phyloP scores from a whole-genome alignment of 2,113 vertebrate genomes.

The Emydura subglobosa region DNA sequence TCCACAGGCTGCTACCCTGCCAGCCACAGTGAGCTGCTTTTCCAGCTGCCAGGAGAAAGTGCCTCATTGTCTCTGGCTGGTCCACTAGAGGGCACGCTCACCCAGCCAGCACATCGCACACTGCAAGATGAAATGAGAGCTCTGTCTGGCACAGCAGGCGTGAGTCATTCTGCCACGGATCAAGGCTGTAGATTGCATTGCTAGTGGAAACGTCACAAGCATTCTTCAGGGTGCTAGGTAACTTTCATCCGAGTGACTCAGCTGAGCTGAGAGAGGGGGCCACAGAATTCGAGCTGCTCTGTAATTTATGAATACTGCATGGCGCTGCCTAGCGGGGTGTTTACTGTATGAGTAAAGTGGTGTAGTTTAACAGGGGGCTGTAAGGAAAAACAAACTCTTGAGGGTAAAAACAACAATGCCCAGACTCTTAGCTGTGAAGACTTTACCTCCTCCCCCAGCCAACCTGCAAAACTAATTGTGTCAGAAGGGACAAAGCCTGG shows the following conservation, averaged over 20 bases:
- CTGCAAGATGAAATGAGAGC: background rate
- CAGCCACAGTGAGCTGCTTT: background rate
- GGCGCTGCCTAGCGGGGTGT: background rate
- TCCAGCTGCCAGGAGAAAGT: background rate
- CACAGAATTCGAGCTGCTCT: background rate
- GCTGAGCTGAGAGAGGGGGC: background rate
- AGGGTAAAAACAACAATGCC: background rate
- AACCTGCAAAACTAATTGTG: no score
- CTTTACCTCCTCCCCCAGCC: background rate
- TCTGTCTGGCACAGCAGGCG: background rate
- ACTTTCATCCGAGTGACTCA: background rate
- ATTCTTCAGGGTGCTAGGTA: background rate
- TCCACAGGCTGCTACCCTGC: background rate
- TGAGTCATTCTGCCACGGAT: background rate
- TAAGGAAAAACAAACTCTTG: background rate
- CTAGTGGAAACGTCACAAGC: background rate
- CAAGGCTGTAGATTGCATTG: background rate
- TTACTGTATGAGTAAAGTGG: accelerated
- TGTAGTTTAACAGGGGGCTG: background rate
- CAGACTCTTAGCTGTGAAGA: background rate
- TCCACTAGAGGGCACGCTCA: background rate
- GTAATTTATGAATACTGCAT: background rate
- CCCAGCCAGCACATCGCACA: accelerated
- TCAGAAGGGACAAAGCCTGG: background rate
- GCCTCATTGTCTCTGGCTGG: background rate